Base-by-base conservation (phyloP, 2,797 vertebrate species). In the Spea hammondii region DNA sequence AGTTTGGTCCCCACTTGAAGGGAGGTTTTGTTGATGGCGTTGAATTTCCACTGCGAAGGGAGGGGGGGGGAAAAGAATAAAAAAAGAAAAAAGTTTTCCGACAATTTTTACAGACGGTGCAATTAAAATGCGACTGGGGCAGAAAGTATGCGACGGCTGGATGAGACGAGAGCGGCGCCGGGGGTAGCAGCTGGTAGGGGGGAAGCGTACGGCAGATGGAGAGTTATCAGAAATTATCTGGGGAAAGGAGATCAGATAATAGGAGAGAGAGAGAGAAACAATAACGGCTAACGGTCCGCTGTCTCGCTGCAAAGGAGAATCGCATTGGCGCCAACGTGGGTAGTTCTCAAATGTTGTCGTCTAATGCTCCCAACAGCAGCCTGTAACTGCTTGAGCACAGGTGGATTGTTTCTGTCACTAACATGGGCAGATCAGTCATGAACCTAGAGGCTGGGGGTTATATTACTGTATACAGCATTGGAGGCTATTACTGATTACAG, bases 21-120 rank as follows among this genome's bases (percentile, higher is more conserved):
- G 0, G 51, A 70, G 0, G 47, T 0, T 49, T 0, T 8, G 44
- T 89, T 76, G 44, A 4, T 2, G 8, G 89, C 89, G 83, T 85
- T 71, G 78, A 91, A 91, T 2, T 1, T 57, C 3, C 89, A 45
- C 92, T 93, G 64, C 59, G 67, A 45, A 44, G 6, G 32, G 32
- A 3, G 32, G 32, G 32, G 32, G 2, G 2, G 2, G 2, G 2
- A 32, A 32, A 3, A 32, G 32, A 3, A 32, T 1, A 67, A 64
- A 74, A 62, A 53, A 72, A 72, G 12, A 8, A 54, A 70, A 13
- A 82, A 64, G 77, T 13, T 73, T 57, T 44, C 9, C 11, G 46
- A 77, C 46, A 13, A 66, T 65, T 62, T 68, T 77, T 10, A 32
- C 8, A 73, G 48, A 6, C 8, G 4, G 13, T 9, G 10, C 68